Evolutionary conservation across 1,140 invertebrate species (phyloP).

Genomic region (Manduca sexta): DNA sequence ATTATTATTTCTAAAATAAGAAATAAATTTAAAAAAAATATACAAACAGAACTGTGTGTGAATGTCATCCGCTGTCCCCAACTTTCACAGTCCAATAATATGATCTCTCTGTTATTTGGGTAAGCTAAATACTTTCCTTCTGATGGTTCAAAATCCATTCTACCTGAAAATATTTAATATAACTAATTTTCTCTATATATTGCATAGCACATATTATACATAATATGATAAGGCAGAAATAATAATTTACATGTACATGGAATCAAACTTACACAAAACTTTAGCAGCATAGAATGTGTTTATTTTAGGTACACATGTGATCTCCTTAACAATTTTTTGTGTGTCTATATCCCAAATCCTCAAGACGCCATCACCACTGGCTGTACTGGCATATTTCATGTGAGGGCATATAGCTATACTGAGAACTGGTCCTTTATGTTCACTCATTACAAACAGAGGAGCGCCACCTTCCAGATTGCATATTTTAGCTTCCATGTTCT

Average conservation of each 20-base stretch:
- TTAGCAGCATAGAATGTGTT: slow-evolving; percentile 88
- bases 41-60: slow-evolving; percentile 61
- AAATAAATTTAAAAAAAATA: neutral
- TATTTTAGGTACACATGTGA: slow-evolving; percentile 80
- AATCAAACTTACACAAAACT: slow-evolving; percentile 69
- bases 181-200: too few relatives aligned
- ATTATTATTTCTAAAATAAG: too few relatives aligned
- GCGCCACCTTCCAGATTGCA: slow-evolving; percentile 74
- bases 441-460: slow-evolving; percentile 76
- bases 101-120: slow-evolving; percentile 82
- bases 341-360: slow-evolving; percentile 87
- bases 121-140: slow-evolving; percentile 83
- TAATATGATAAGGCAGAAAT: too few relatives aligned
- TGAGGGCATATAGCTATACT: slow-evolving; percentile 89
- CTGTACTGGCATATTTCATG: slow-evolving; percentile 85
- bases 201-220: too few relatives aligned
- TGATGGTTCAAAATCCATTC: slow-evolving; percentile 78
- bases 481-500: slow-evolving; percentile 91
- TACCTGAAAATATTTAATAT: slow-evolving; percentile 47
- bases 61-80: slow-evolving; percentile 82
- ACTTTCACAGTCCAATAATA: slow-evolving; percentile 80
- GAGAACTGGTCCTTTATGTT: slow-evolving; percentile 90
- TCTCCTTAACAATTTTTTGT: slow-evolving; percentile 79
- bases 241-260: too few relatives aligned
- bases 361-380: slow-evolving; percentile 89